Conservation (phyloP, 2,888 invertebrate genomes). For the Lycia hirtaria region DNA sequence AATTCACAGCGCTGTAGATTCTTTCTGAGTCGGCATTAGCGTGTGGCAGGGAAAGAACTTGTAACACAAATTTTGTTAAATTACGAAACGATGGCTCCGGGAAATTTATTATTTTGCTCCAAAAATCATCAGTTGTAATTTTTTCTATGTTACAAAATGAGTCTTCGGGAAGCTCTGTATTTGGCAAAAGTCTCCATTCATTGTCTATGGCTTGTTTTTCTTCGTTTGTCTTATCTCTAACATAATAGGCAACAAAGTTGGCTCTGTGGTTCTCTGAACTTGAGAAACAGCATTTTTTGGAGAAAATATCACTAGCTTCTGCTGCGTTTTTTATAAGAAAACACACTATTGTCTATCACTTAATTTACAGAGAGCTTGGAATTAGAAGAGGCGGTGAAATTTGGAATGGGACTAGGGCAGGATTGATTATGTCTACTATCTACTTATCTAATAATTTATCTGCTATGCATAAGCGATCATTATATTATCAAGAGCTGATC, state of each 20-base stretch:
- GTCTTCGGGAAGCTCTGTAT: not conserved
- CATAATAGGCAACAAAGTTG: not conserved
- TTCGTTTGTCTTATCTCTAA: not conserved
- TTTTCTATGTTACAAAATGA: not conserved
- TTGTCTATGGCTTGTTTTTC: not conserved
- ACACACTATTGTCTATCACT: too few relatives aligned
- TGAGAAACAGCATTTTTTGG: too few relatives aligned
- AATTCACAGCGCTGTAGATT: constrained; percentile 22
- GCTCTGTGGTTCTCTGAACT: not conserved
- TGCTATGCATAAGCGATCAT: too few relatives aligned
- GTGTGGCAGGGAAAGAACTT: not conserved
- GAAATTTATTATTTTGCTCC: not conserved
- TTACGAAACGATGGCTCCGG: not conserved
- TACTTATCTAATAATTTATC: too few relatives aligned
- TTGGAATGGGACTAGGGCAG: too few relatives aligned
- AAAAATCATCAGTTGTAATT: not conserved
- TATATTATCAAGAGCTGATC: too few relatives aligned
- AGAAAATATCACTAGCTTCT: too few relatives aligned
- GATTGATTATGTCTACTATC: too few relatives aligned
- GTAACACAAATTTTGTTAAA: not conserved
- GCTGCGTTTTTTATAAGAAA: too few relatives aligned
- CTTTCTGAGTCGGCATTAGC: constrained; percentile 24
- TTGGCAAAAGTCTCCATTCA: not conserved
- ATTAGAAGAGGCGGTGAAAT: too few relatives aligned
- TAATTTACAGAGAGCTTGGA: too few relatives aligned